Conservation (phyloP, 2,888 invertebrate genomes). For the Yponomeuta cagnagella region DNA sequence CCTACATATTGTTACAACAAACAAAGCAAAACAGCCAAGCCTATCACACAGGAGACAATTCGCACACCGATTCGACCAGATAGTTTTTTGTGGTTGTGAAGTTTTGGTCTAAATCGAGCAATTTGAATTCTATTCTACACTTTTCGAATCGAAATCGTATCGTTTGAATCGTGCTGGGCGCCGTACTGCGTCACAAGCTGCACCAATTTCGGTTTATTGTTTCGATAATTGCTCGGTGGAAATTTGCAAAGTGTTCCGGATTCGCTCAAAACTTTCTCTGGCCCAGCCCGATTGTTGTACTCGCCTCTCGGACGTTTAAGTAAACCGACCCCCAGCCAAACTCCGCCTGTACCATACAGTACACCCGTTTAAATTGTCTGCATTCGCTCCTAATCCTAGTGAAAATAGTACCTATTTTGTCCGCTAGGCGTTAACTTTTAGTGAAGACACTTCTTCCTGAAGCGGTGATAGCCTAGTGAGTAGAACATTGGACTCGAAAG, state of each 20-base stretch:
- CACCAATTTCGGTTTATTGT: constrained; percentile 72
- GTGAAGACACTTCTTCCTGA: too few species aligned
- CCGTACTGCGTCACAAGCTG: constrained; percentile 31
- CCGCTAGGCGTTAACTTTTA: too few species aligned
- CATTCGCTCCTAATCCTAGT: too few species aligned
- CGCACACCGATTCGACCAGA: too few species aligned
- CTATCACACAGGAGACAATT: too few species aligned
- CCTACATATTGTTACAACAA: too few species aligned
- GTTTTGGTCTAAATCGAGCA: too few species aligned
- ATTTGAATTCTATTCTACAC: background rate
- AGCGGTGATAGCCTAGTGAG: too few species aligned
- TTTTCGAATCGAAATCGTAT: background rate
- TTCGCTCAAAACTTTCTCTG: constrained; percentile 44
- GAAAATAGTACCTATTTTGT: too few species aligned
- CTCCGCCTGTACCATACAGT: background rate
- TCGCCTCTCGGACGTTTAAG: constrained; percentile 14
- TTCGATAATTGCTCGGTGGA: constrained; percentile 67
- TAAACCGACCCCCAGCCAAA: constrained; percentile 3
- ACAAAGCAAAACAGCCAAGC: too few species aligned
- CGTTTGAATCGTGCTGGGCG: background rate
- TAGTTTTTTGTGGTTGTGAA: too few species aligned
- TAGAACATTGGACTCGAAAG: too few species aligned
- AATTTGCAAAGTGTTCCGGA: constrained; percentile 42
- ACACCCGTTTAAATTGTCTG: background rate
- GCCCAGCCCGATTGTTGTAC: constrained; percentile 33